These are phyloP conservation scores for Etheostoma nigrum DNA, from an alignment of 2,797 vertebrate genomes.

Conservation along the genomic window DNA sequence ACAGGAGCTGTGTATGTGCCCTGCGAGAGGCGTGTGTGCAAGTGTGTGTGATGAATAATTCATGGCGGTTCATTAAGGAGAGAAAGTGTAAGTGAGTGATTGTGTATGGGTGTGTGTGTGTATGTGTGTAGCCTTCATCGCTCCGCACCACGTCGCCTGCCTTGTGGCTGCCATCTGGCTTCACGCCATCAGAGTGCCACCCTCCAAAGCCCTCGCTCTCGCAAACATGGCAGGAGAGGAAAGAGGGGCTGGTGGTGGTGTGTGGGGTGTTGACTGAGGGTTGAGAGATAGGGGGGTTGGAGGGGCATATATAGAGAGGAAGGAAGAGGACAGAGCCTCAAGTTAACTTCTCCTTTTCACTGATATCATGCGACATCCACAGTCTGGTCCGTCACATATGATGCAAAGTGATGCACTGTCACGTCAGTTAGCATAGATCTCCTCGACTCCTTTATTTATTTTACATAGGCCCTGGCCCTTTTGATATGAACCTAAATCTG, in stretches of 20 bases:
- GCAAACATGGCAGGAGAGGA: slow-evolving; percentile 77
- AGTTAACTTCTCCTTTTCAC: slow-evolving; percentile 75
- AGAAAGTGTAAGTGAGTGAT: slow-evolving; percentile 77
- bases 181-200: slow-evolving; percentile 86
- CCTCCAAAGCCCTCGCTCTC: slow-evolving; percentile 80
- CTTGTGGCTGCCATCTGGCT: slow-evolving; percentile 90
- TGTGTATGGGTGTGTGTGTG: slow-evolving; percentile 56
- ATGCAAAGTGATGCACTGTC: slow-evolving; percentile 70
- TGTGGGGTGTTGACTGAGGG: slow-evolving; percentile 22
- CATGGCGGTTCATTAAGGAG: slow-evolving; percentile 82
- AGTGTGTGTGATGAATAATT: slow-evolving; percentile 78
- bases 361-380: slow-evolving; percentile 80
- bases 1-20: slow-evolving; percentile 82
- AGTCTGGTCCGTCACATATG: slow-evolving; percentile 76
- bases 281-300: slow-evolving; percentile 13
- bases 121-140: slow-evolving; percentile 65
- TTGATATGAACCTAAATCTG: slow-evolving; percentile 15
- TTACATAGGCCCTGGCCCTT: slow-evolving; percentile 10
- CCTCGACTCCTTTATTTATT: slow-evolving; percentile 28
- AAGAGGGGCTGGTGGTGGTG: slow-evolving; percentile 15
- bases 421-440: slow-evolving; percentile 50
- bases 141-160: slow-evolving; percentile 82
- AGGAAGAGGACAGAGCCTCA: slow-evolving; percentile 58
- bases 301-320: slow-evolving; percentile 33
- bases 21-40: slow-evolving; percentile 66